Base-by-base conservation (phyloP, 2,888 invertebrate genomes). In the Hyles lineata region DNA sequence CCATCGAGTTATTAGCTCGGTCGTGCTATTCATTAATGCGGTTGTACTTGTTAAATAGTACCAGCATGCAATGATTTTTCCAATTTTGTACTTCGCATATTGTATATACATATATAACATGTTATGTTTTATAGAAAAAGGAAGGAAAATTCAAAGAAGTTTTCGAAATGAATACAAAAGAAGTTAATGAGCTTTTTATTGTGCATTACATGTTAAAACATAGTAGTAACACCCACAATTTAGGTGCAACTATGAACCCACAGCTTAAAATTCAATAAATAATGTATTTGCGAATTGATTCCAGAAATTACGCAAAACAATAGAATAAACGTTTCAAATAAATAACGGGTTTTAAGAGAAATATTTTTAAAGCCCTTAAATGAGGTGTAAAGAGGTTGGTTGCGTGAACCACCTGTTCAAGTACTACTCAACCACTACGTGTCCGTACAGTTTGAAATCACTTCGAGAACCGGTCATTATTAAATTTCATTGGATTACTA, bases 401-500 rank as follows among this genome's bases (percentile, higher is more conserved):
- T 61, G 61, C 25, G 55, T 29, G 61, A 17, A 61, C 19, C 61
- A 61, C 61, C 61, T 61, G 61, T 7, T 21, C 67, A 15, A 43
- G 43, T 15, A 9, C 35, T 21, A 50, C 19, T 21, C 43, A 63
- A 63, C 67, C 17, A 67, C 50, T 17, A 50, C 67, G 23, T 67
- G 67, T 50, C 67, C 43, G 8, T 50, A 67, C 67, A 43, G 50
- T 67, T 67, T 67, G 43, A 67, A 67, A 67, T 67, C 67, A 67
- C 67, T 67, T 50, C 43, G 67, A 67, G 63, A 67, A 67, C 67
- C 43, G 67, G 67, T 67, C 67, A 67, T 67, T 67, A 67, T 67
- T 67, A 62, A 62, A 62, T 67, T 67, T 67, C 67, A 67, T 76
- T 76, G 77, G 77, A 79, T 78, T 75, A 74, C 74, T 61, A 55